These are phyloP conservation scores for Macquaria ambigua DNA, from an alignment of 2,113 vertebrate genomes.

Conservation along the genomic window DNA sequence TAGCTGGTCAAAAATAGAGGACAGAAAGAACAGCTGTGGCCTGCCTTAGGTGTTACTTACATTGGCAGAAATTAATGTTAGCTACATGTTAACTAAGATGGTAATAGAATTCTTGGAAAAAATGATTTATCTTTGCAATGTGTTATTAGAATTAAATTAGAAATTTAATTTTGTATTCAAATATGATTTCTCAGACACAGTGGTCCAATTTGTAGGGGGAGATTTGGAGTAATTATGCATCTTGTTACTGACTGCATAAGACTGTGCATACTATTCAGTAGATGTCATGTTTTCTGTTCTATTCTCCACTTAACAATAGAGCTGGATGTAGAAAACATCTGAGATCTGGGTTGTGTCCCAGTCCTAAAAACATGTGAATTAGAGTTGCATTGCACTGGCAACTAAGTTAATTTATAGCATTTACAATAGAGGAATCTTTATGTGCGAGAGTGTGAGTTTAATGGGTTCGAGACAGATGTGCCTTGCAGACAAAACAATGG, in stretches of 20 bases:
- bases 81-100: not conserved
- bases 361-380: not conserved
- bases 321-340: not conserved
- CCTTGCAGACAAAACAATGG: conserved; percentile 32
- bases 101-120: not conserved
- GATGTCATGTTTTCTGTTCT: not conserved
- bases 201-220: not conserved
- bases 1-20: conserved; percentile 33
- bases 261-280: not conserved
- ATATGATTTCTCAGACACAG: not conserved
- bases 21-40: conserved; percentile 40
- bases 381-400: not conserved
- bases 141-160: not conserved
- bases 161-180: not conserved
- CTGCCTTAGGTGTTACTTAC: conserved; percentile 5
- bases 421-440: not conserved
- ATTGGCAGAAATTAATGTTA: not conserved
- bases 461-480: conserved; percentile 7
- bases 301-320: not conserved
- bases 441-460: not conserved
- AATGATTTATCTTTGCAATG: not conserved
- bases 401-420: not conserved
- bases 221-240: not conserved
- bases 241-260: not conserved
- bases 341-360: not conserved